A percentile compares a stretch with the other conserved stretches of the same genome.
These are phyloP conservation scores for Euura lappo DNA, from an alignment of 1,140 invertebrate genomes.

Conservation along the genomic window DNA sequence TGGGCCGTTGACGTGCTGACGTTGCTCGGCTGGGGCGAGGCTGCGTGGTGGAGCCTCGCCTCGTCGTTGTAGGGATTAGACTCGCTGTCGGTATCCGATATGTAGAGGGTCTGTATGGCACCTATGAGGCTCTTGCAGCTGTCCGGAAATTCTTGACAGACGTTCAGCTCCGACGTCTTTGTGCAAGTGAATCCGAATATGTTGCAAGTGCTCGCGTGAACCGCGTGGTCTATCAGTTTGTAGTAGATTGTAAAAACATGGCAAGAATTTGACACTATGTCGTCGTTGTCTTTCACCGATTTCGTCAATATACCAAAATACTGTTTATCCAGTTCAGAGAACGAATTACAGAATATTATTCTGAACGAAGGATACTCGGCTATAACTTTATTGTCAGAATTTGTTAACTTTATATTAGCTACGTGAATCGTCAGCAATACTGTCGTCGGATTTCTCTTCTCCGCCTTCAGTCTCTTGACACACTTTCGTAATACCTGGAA, in stretches of 20 bases:
- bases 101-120: conserved; percentile 63
- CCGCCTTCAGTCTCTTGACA: conserved; percentile 86
- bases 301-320: conserved; percentile 93
- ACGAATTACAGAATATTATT: conserved; percentile 88
- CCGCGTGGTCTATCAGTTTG: conserved; percentile 79
- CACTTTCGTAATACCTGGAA: conserved; percentile 75
- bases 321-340: conserved; percentile 86
- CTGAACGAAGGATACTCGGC: conserved; percentile 86
- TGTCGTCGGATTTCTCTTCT: conserved; percentile 86
- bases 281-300: conserved; percentile 63
- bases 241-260: conserved; percentile 95
- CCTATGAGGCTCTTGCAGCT: conserved; percentile 87
- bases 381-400: conserved; percentile 70
- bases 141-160: conserved; percentile 88
- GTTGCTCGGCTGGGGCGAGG: conserved; percentile 83
- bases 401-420: conserved; percentile 78
- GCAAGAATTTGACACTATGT: conserved; percentile 83
- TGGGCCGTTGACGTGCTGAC: conserved; percentile 82
- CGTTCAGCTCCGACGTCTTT: conserved; percentile 56
- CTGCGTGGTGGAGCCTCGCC: conserved; percentile 59
- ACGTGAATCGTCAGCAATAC: conserved; percentile 86
- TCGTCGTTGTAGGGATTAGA: conserved; percentile 44
- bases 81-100: conserved; percentile 49
- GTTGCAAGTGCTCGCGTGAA: conserved; percentile 66
- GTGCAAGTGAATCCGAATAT: conserved; percentile 56